Base-by-base conservation (phyloP, 1,140 invertebrate species). In the Diprion similis region DNA sequence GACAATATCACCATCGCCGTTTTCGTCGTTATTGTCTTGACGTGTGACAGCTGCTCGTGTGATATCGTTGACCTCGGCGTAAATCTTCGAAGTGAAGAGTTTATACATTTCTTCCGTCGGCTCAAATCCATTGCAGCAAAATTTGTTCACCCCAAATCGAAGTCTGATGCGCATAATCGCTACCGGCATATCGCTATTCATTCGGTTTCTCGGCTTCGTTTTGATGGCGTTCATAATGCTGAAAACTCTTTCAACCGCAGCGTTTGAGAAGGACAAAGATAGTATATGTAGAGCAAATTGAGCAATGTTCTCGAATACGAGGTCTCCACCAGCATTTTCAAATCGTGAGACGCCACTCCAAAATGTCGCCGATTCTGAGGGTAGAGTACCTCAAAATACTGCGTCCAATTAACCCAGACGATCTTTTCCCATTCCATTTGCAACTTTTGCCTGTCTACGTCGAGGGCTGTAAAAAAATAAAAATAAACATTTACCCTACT, bases 221-320 rank as follows among this genome's bases (percentile, higher is more conserved):
- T 77, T 78, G n/a, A 78, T 48, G 13, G 74, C 71, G 66, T 75
- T 75, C 15, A 78, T 70, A 19, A 77, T 71, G 18, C 68, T 76
- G 71, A 78, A 77, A 11, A 71, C 73, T 59, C 75, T 67, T 73
- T 78, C 75, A 15, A 74, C 74, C 47, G 68, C 37, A 18, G 74
- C 77, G 46, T 78, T 78, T 19, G 73, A 75, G 10, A 75, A 76
- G 24, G 75, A 72, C 67, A 77, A 69, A 37, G 48, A 71, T 17
- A 75, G 66, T 17, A 75, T 47, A n/a, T 37, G 59, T 47, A 73
- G 13, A 24, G 48, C 73, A 67, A 73, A 75, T 45, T 19, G n/a
- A 65, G 71, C 66, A 47, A 75, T 73, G 48, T 75, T 46, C 46
- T 48, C 65, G 47, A 68, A 77, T 46, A 70, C 15, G 18, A 45